Evolutionary conservation across 2,888 invertebrate genomes (phyloP), one percentile per base, ranked within the genome.

Genomic region (Yponomeuta evonymella): DNA sequence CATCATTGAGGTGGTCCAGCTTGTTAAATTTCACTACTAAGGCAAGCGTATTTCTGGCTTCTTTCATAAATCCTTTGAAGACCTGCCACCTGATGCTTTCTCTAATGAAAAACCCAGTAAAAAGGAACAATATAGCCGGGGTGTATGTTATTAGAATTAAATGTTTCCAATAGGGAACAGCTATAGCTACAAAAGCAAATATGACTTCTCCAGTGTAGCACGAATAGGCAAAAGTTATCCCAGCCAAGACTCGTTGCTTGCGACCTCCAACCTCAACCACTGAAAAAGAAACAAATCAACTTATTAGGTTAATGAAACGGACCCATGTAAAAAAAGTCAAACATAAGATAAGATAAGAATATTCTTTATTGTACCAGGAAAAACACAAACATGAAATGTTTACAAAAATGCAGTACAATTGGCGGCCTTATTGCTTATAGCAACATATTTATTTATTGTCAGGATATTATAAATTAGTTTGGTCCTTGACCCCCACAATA

Each of bases 81-180:
- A 88, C 79, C 78, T 87, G 86, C 89, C 89, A 90, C 75, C 89
- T 78, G 3, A 83, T 81, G 71, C 89, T 88, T 74, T 90, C 89
- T 79, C 76, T 79, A 58, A 90, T 72, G 23, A 87, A 36, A 5
- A 84, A 74, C 69, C 75, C 73, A 72, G 87, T 89, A 1, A 75
- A 70, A 5, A 84, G 58, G 65, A 87, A 88, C n/a, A 88, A 69
- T 36, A 84, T 72, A 76, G 85, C 79, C 4, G 89, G 89, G 0
- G 82, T 72, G 70, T 90, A 87, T 1, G 84, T 81, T 0, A 81
- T 77, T 62, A 87, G 71, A 68, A 89, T 79, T 12, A 89, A 74
- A 12, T 78, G 79, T 75, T 88, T 88, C 89, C 89, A 90, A 73
- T 85, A 84, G 69, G 83, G 78, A 3, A 89, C 73, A 0, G 79